phyloP scores from a whole-genome alignment of 2,797 vertebrate species.

The Muscicapa comitata region DNA sequence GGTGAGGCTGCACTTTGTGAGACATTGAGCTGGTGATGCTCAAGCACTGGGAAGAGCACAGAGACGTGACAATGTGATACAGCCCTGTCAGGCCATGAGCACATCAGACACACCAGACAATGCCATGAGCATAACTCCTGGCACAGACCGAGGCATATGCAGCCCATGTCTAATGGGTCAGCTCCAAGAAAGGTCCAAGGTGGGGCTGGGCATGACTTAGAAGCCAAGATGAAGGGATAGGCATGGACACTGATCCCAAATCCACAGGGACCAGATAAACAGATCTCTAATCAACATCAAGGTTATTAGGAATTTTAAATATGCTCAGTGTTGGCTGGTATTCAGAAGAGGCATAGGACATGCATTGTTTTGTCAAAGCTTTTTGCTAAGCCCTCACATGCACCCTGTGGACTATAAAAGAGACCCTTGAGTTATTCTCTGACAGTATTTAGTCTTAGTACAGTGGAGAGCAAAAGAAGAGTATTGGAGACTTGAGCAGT shows the following conservation, averaged over 20 bases:
- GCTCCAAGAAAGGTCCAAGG: not conserved
- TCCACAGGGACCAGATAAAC: not conserved
- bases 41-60: not conserved
- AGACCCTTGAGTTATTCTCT: not conserved
- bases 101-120: not conserved
- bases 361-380: not conserved
- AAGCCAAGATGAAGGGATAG: not conserved
- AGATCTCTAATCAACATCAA: not conserved
- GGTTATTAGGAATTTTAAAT: not conserved
- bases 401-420: not conserved
- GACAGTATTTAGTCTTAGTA: not conserved
- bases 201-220: not conserved
- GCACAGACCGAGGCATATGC: not conserved
- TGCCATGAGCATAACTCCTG: not conserved
- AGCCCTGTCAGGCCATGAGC: not conserved
- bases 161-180: rapidly evolving
- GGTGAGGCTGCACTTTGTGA: not conserved
- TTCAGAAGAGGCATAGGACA: not conserved
- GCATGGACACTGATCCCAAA: not conserved
- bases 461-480: not conserved
- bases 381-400: not conserved
- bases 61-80: not conserved
- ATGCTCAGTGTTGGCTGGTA: not conserved
- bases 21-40: not conserved
- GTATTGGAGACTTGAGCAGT: not conserved